Base-by-base conservation (phyloP, 1,140 invertebrate species). In the Manduca sexta region DNA sequence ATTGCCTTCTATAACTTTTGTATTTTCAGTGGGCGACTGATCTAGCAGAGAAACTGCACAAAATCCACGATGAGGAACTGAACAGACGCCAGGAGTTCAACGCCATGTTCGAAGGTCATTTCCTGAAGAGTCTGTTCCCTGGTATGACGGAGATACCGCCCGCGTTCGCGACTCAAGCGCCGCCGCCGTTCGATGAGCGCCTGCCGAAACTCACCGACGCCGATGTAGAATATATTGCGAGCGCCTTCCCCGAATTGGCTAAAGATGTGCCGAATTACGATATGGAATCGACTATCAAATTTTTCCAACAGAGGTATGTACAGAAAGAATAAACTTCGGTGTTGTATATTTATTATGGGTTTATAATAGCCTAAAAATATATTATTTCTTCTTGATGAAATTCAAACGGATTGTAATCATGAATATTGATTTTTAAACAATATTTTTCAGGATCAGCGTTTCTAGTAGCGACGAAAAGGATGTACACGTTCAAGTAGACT, bases 61-160 rank as follows among this genome's bases (percentile, higher is more conserved):
- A 90, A 11, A 91, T 96, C 13, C 91, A 96, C 74, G 91, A 90
- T 52, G 92, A 94, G 54, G 95, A 97, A 79, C 80, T 94, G 2
- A 83, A 81, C 0, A 70, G 91, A 3, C 80, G 95, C 13, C 89
- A 91, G 51, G 89, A 92, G 1, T 97, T 97, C 74, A 90, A 92
- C 49, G 66, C 72, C 0, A 87, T 91, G 56, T 94, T 96, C 69
- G 92, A 95, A 10, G 93, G 92, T 0, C 96, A 98, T 78, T 98
- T 98, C 73, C 78, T 98, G 1, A 91, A 91, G 47, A 89, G 88
- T 12, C 76, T 98, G 16, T 98, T 98, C 73, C 93, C 94, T 2
- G 97, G 97, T 0, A 90, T 98, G 79, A 91, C 93, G 39, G 95
- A 97, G 64, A 84, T 92, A 29, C 95, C 96, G 3, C 94, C 96